Base-by-base conservation (phyloP, 2,113 vertebrate species). In the Origma solitaria region DNA sequence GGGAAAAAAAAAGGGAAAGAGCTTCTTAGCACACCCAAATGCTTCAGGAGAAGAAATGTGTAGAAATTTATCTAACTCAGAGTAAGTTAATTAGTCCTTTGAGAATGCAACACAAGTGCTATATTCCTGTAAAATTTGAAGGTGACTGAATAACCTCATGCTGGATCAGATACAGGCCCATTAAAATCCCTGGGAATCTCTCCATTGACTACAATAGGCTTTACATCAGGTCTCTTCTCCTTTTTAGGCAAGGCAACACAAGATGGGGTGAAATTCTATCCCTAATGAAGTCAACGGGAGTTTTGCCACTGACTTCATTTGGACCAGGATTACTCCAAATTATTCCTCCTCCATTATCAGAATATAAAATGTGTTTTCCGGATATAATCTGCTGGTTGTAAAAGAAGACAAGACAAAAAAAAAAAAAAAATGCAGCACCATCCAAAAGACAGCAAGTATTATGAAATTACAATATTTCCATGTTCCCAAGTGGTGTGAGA, bases 281-380 rank as follows among this genome's bases (percentile, higher is more conserved):
- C 80, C 56, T 64, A 92, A 60, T 96, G 94, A 96, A 96, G 80
- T 94, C 94, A 92, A 91, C 0, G 5, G 93, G 90, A 93, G 44
- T 94, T 96, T 93, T 92, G 80, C 57, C 92, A 94, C 80, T 93
- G 94, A 96, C 90, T 95, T 97, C 92, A 96, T 69, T 86, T 88
- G 88, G 72, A 90, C 61, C n/a, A 88, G 33, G 40, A 42, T 79
- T 92, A 50, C 72, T 40, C 38, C 38, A 40, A 40, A 40, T 40
- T 40, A 84, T 56, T 90, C 51, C 49, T 89, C 42, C 44, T 86
- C 71, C 8, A 15, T 78, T 92, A 94, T 90, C 92, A 82, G 88
- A 90, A 78, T 56, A 88, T 75, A 82, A 78, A 94, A 58, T 79
- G 65, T 57, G 38, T 81, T 93, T 96, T 94, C 92, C 56, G 60